A percentile compares a stretch with the other conserved stretches of the same genome.
phyloP scores from a whole-genome alignment of 2,113 vertebrate genomes.

The Climacteris rufus region DNA sequence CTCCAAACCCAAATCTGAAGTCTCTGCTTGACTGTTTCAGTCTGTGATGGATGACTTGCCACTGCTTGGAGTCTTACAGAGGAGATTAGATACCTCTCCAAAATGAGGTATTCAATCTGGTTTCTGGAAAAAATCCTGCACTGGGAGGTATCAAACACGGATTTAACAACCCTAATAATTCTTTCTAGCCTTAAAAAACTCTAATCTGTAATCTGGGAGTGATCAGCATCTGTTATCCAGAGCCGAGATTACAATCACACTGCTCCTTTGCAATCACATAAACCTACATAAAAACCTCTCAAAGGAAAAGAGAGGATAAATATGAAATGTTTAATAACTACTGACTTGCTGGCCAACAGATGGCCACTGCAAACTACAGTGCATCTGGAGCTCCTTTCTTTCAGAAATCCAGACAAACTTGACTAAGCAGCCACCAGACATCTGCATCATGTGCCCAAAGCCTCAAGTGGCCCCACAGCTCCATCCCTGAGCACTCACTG shows the following conservation, averaged over 20 bases:
- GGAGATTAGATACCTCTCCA: slow-evolving; percentile 44
- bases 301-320: not conserved
- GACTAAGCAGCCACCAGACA: not conserved
- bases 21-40: not conserved
- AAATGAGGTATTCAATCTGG: not conserved
- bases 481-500: not conserved
- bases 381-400: not conserved
- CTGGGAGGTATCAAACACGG: not conserved
- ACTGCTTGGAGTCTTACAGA: not conserved
- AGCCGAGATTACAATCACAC: not conserved
- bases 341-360: not conserved
- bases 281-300: not conserved
- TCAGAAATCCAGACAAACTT: not conserved
- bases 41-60: slow-evolving; percentile 28
- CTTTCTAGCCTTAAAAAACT: not conserved
- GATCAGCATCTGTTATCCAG: not conserved
- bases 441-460: accelerated
- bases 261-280: not conserved
- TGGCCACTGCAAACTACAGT: not conserved
- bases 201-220: slow-evolving; percentile 3
- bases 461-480: accelerated
- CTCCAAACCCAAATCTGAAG: not conserved
- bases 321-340: not conserved
- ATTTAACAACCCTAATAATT: slow-evolving; percentile 12
- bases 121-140: slow-evolving; percentile 15